phyloP scores from a whole-genome alignment of 2,113 vertebrate species.

The Cariama cristata region DNA sequence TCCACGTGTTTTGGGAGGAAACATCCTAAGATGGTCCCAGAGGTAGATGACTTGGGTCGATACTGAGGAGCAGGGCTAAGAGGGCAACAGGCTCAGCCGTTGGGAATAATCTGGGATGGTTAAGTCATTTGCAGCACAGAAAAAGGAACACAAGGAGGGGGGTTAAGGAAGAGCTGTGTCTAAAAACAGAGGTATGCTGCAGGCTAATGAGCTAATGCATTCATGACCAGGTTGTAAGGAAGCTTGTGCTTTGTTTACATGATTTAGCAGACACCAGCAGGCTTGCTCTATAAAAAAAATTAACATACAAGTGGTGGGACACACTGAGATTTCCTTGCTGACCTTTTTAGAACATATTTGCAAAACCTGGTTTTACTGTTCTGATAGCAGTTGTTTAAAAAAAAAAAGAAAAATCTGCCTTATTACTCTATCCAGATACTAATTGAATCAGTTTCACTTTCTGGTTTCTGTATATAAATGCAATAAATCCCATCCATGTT shows the following conservation, averaged over 20 bases:
- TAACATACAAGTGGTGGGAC: neutral
- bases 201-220: neutral
- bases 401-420: neutral
- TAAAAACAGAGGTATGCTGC: neutral
- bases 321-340: neutral
- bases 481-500: conserved; percentile 39
- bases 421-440: neutral
- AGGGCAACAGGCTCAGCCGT: neutral
- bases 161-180: neutral
- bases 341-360: neutral
- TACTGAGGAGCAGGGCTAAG: neutral
- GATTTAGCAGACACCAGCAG: neutral
- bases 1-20: neutral
- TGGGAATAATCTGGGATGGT: neutral
- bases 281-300: neutral
- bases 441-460: neutral
- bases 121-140: neutral
- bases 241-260: neutral
- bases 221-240: neutral
- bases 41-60: neutral
- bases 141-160: neutral
- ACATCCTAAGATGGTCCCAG: neutral
- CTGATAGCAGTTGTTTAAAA: neutral
- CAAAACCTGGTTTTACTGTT: neutral
- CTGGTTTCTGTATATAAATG: conserved; percentile 17